Conservation (phyloP, 2,888 invertebrate genomes). For the Allacma fusca region DNA sequence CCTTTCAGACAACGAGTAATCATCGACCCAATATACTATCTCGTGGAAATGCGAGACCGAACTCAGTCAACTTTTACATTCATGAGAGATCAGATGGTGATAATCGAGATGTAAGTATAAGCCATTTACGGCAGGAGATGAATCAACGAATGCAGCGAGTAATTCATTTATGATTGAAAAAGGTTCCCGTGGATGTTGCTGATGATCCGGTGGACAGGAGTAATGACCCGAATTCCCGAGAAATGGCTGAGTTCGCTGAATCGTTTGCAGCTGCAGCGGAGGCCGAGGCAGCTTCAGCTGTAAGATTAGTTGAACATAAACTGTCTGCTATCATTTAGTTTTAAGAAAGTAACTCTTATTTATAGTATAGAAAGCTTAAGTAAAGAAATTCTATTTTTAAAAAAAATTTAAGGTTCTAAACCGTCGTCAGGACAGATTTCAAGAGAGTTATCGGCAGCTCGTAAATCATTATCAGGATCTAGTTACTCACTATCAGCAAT, state of each 20-base stretch:
- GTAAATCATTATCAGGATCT: constrained; percentile 60
- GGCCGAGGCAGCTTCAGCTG: constrained; percentile 50
- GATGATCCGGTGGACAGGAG: constrained; percentile 46
- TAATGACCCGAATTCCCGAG: constrained; percentile 39
- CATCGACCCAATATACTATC: constrained; percentile 54
- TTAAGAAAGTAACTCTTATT: too few relatives aligned
- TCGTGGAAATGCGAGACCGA: constrained; percentile 22
- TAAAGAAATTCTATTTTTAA: not conserved
- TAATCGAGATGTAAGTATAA: constrained; percentile 33
- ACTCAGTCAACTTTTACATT: constrained; percentile 1
- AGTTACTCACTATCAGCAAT: constrained; percentile 59
- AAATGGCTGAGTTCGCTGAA: constrained; percentile 45
- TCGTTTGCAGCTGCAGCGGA: constrained; percentile 52
- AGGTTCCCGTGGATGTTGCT: constrained; percentile 33
- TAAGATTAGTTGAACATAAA: constrained; percentile 8
- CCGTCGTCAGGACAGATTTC: constrained; percentile 58
- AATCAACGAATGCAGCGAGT: too few relatives aligned
- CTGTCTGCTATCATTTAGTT: too few relatives aligned
- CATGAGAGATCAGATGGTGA: constrained; percentile 24
- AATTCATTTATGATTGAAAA: too few relatives aligned
- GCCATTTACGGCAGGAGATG: too few relatives aligned
- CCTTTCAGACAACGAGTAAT: constrained; percentile 13
- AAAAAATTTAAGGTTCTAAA: constrained; percentile 48
- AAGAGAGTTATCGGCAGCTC: constrained; percentile 58
- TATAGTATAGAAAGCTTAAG: too few relatives aligned